Evolutionary conservation across 2,888 invertebrate species (phyloP).

Genomic region (Dynastes hyllus): DNA sequence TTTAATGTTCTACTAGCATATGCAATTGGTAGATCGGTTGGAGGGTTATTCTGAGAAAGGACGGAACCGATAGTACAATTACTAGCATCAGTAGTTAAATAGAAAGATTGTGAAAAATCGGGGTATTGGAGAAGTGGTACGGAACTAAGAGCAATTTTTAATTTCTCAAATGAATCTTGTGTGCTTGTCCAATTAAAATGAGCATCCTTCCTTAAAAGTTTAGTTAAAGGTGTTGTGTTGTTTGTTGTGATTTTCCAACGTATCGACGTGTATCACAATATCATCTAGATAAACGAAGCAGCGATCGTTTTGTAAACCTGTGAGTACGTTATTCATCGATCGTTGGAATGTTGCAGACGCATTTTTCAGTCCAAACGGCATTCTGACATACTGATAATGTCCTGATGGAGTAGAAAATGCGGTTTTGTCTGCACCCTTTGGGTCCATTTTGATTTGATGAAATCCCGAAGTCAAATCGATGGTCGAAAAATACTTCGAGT

Average conservation of each 20-base stretch:
- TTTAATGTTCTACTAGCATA: constrained; percentile 64
- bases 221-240: constrained; percentile 37
- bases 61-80: constrained; percentile 62
- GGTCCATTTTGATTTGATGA: constrained; percentile 6
- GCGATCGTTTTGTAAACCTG: constrained; percentile 57
- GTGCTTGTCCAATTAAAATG: too few relatives aligned
- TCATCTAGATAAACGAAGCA: constrained; percentile 66
- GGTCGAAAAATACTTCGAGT: background rate
- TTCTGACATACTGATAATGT: constrained; percentile 59
- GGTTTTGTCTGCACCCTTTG: constrained; percentile 54
- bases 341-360: constrained; percentile 62
- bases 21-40: constrained; percentile 64
- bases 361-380: constrained; percentile 61
- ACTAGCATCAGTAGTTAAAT: constrained; percentile 65
- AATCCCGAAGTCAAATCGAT: constrained; percentile 47
- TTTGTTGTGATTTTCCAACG: constrained; percentile 58
- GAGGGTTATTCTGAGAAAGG: constrained; percentile 60
- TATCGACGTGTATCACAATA: constrained; percentile 60
- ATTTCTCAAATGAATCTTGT: too few relatives aligned
- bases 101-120: constrained; percentile 60
- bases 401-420: constrained; percentile 58
- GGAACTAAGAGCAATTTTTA: constrained; percentile 4
- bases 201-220: background rate
- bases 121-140: constrained; percentile 54
- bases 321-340: constrained; percentile 61